Evolutionary conservation across 2,113 vertebrate species (phyloP).

Genomic region (Girardinichthys multiradiatus): DNA sequence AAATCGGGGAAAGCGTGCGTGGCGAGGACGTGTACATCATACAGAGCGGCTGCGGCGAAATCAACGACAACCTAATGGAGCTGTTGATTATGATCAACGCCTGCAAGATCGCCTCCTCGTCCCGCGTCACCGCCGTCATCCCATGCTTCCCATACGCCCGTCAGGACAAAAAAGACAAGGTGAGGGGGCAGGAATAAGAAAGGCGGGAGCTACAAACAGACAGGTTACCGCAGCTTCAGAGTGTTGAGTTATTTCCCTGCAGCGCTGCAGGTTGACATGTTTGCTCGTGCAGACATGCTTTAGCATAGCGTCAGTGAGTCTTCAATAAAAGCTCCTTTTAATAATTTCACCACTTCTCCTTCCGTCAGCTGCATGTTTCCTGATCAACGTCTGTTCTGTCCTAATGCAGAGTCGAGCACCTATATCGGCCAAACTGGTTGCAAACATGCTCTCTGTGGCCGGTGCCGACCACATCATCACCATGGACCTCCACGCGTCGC

Average conservation of each 20-base stretch:
- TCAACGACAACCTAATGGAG: conserved; percentile 84
- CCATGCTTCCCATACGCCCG: conserved; percentile 82
- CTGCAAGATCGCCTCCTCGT: conserved; percentile 82
- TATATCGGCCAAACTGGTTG: conserved; percentile 96
- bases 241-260: not conserved
- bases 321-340: no score
- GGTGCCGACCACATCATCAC: conserved; percentile 98
- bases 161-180: conserved; percentile 83
- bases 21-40: conserved; percentile 83
- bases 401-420: conserved; percentile 88
- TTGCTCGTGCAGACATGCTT: not conserved
- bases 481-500: conserved; percentile 97
- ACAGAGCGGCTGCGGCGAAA: conserved; percentile 82
- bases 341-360: no score
- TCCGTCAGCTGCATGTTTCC: no score
- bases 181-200: conserved; percentile 17
- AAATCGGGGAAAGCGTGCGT: conserved; percentile 81
- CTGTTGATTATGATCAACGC: conserved; percentile 83
- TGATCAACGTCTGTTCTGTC: conserved; percentile 9
- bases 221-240: not conserved
- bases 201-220: no score
- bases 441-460: conserved; percentile 95
- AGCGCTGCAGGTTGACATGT: not conserved
- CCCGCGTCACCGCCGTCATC: conserved; percentile 81
- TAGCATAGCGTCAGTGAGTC: not conserved